Conservation (phyloP, 2,888 invertebrate species). For the Frankliniella intonsa region DNA sequence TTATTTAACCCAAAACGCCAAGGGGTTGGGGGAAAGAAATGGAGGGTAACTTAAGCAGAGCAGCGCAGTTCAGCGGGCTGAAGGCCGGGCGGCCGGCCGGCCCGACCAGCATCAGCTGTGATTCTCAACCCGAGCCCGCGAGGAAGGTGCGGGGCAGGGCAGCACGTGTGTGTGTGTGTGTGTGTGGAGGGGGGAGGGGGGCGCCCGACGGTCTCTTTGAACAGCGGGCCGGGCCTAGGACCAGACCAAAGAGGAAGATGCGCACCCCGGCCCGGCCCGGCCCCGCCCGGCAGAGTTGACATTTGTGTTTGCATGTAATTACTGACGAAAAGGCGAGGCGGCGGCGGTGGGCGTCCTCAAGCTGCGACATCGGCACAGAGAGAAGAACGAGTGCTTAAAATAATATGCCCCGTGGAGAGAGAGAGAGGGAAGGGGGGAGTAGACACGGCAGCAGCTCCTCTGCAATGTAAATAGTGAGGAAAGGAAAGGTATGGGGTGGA, state of each 20-base stretch:
- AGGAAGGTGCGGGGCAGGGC: too few species aligned
- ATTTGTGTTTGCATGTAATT: constrained; percentile 25
- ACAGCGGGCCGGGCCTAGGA: not conserved
- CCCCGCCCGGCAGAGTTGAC: not conserved
- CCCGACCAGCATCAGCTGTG: too few species aligned
- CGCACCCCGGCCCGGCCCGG: too few species aligned
- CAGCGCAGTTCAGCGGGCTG: too few species aligned
- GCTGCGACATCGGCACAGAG: not conserved
- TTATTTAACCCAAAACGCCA: too few species aligned
- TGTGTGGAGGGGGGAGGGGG: not conserved
- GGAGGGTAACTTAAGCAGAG: too few species aligned
- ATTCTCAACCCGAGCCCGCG: too few species aligned
- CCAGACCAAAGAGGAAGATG: not conserved
- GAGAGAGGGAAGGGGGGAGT: too few species aligned
- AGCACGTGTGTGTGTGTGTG: not conserved
- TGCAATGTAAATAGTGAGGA: constrained; percentile 20
- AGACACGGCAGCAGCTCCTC: not conserved
- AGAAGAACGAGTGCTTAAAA: constrained; percentile 5
- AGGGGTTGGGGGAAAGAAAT: too few species aligned
- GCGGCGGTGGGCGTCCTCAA: too few species aligned
- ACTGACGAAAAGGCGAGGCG: not conserved
- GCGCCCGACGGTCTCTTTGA: not conserved
- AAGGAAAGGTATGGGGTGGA: not conserved
- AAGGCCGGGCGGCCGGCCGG: too few species aligned
- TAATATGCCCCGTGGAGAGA: not conserved